Base-by-base conservation (phyloP, 2,797 vertebrate species). In the Heteromormyrus szaboi region DNA sequence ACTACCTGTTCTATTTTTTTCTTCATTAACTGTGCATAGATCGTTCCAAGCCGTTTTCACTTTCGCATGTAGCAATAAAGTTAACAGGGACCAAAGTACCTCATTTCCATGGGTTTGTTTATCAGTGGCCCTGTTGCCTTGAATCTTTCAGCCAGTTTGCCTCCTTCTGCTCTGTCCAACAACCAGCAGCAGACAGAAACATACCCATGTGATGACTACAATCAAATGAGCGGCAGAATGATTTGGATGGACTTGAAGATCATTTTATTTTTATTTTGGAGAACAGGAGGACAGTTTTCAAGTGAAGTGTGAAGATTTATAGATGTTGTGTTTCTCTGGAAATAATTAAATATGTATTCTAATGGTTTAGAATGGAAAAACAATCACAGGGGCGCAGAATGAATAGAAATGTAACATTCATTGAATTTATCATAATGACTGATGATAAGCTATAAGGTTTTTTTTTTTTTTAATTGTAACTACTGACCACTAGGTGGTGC, bases 401-500 rank as follows among this genome's bases (percentile, higher is more conserved):
- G 48, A 76, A 86, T 29, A 76, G 50, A 86, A 86, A 33, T 76
- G 29, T 86, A 51, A 51, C 81, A 46, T 53, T 86, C n/a, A 41
- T 76, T 37, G 3, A 46, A 86, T 89, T 86, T 46, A 86, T 89
- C 84, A 89, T 22, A 72, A 86, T 84, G 54, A 65, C 54, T 84
- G 46, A 86, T 76, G 62, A 59, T 50, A 72, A 81, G 44, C 33
- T 44, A 5, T 2, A 50, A 48, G 56, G 4, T 87, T 59, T 79
- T 79, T n/a, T 56, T 7, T 11, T 4, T 25, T 87, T 37, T 37
- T 8, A 4, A 25, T 54, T 86, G 12, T 81, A 72, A 86, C 11
- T 46, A 48, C n/a, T 59, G 86, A 51, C 68, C 96, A 96, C 96
- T 96, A 96, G 96, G 95, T 96, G 96, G 95, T 92, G 94, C 95